phyloP scores from a whole-genome alignment of 1,140 invertebrate genomes.

The Bicyclus anynana region DNA sequence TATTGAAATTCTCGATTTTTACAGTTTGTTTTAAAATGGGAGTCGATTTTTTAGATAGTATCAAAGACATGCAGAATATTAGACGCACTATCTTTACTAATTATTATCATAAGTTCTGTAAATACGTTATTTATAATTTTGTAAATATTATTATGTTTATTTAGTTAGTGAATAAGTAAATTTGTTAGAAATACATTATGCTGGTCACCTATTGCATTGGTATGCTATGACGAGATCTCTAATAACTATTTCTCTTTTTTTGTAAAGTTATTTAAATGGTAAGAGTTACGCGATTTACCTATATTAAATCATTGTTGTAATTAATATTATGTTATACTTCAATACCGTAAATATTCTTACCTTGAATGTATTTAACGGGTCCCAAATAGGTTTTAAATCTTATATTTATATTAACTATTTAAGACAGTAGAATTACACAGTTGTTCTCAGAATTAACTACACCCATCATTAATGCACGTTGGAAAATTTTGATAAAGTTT shows the following conservation, averaged over 20 bases:
- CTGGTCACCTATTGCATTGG: slow-evolving; percentile 14
- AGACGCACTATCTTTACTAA: slow-evolving; percentile 3
- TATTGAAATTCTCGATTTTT: no score
- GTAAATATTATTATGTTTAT: slow-evolving; percentile 31
- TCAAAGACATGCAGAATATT: slow-evolving; percentile 1
- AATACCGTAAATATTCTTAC: not conserved
- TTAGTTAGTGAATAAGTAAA: slow-evolving; percentile 10
- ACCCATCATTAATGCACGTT: not conserved
- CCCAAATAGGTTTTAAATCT: slow-evolving; percentile 15
- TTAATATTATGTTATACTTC: not conserved
- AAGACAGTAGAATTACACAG: no score
- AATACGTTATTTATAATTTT: slow-evolving; percentile 35
- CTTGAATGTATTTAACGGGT: slow-evolving; percentile 15
- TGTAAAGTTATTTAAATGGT: slow-evolving; percentile 8
- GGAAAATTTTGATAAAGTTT: no score
- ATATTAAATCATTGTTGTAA: slow-evolving; percentile 8
- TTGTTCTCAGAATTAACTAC: no score
- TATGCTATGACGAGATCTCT: slow-evolving; percentile 20
- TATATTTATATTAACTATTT: slow-evolving; percentile 2
- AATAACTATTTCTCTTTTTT: slow-evolving; percentile 15
- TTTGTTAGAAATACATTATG: slow-evolving; percentile 20
- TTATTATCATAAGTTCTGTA: slow-evolving; percentile 20
- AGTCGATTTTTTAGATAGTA: not conserved
- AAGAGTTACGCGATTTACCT: not conserved
- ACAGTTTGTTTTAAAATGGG: not conserved